Evolutionary conservation across 2,113 vertebrate species (phyloP).

Genomic region (Serilophus lunatus): DNA sequence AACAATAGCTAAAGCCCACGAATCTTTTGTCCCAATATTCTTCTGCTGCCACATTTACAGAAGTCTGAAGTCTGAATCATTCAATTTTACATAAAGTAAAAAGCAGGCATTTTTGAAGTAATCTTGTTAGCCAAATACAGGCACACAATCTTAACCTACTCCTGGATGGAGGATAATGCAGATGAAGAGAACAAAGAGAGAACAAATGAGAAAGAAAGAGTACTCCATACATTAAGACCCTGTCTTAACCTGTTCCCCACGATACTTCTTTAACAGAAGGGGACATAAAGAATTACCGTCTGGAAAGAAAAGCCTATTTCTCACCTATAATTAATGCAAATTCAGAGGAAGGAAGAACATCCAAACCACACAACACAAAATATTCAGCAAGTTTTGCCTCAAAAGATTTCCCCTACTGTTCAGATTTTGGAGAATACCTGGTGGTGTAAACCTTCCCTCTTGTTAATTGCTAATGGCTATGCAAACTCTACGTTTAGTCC

Average conservation of each 20-base stretch:
- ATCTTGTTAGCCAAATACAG: neutral
- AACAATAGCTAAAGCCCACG: neutral
- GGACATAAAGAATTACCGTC: neutral
- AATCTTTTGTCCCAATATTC: neutral
- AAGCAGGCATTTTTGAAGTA: neutral
- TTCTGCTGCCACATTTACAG: neutral
- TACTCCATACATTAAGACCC: neutral
- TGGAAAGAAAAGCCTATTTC: neutral
- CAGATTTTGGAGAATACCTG: neutral
- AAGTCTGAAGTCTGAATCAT: neutral
- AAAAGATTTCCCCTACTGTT: neutral
- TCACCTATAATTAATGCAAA: neutral
- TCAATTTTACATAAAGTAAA: neutral
- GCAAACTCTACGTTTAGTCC: neutral
- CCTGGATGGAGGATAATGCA: neutral
- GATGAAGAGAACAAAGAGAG: neutral
- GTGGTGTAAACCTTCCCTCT: neutral
- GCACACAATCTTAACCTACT: neutral
- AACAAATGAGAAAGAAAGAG: neutral
- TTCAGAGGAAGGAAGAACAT: neutral
- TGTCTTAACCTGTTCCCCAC: neutral
- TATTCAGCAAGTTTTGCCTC: neutral
- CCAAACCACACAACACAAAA: neutral
- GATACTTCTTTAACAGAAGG: neutral
- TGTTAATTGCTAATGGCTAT: neutral